Conservation (phyloP, 2,888 invertebrate species). For the Aelia acuminata region DNA sequence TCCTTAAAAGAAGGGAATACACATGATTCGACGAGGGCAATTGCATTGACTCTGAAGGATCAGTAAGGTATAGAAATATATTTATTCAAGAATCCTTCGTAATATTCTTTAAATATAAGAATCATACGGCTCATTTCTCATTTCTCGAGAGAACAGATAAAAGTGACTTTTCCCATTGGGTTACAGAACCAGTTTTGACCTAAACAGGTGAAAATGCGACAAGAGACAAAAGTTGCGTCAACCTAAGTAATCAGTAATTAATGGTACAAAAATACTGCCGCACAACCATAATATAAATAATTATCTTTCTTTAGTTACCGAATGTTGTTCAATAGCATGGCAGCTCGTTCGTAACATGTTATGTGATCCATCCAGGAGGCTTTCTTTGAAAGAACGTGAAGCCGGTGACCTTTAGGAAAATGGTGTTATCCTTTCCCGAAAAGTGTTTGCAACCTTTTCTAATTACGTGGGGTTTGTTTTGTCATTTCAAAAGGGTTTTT, state of each 20-base stretch:
- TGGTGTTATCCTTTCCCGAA: slow-evolving; percentile 11
- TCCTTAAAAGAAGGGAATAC: too few species aligned
- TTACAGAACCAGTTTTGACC: neutral
- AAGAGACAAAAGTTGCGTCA: neutral
- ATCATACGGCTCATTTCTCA: too few species aligned
- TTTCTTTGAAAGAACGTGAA: slow-evolving; percentile 44
- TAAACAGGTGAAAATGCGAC: neutral
- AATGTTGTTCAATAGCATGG: slow-evolving; percentile 34
- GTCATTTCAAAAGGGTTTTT: neutral
- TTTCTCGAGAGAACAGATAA: neutral
- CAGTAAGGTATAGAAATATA: too few species aligned
- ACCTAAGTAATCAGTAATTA: neutral
- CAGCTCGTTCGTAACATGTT: slow-evolving; percentile 42
- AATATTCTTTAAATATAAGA: neutral
- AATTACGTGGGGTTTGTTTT: slow-evolving; percentile 45
- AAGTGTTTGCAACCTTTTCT: slow-evolving; percentile 40
- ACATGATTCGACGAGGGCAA: too few species aligned
- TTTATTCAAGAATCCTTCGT: too few species aligned
- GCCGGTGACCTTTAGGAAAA: slow-evolving; percentile 32
- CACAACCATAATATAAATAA: neutral
- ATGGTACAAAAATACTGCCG: neutral
- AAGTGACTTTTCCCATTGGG: neutral
- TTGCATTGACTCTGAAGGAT: too few species aligned
- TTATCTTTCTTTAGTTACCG: neutral
- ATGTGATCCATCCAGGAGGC: slow-evolving; percentile 35